These are phyloP conservation scores for Matsumurasca onukii DNA, from an alignment of 1,140 invertebrate species.

Conservation along the genomic window DNA sequence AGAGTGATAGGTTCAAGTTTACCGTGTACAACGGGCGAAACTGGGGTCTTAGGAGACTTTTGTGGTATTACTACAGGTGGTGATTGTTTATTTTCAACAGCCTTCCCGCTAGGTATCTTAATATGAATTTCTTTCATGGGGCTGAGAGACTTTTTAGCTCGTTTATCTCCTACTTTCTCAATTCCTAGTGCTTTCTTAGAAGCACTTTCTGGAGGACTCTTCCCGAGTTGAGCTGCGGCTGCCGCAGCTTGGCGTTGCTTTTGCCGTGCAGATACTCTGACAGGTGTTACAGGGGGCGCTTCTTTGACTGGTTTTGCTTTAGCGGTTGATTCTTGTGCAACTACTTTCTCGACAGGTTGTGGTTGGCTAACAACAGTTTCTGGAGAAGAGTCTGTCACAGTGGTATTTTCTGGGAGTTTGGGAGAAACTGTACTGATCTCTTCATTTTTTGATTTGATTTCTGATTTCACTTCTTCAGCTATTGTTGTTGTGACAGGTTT, in stretches of 20 bases:
- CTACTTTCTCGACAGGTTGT: too few species aligned
- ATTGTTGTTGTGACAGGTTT: too few species aligned
- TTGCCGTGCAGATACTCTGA: slow-evolving; percentile 5
- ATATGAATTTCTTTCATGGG: slow-evolving; percentile 5
- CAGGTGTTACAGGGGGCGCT: not conserved
- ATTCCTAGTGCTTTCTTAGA: not conserved
- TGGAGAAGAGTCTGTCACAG: too few species aligned
- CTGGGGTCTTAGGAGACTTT: not conserved
- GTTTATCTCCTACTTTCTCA: not conserved
- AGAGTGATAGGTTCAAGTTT: slow-evolving; percentile 37
- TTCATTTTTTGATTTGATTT: too few species aligned
- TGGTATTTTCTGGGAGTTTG: too few species aligned
- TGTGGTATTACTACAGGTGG: not conserved
- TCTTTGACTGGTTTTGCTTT: slow-evolving; percentile 2
- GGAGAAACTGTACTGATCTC: too few species aligned
- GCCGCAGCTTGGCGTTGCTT: slow-evolving; percentile 14
- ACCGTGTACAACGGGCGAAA: not conserved
- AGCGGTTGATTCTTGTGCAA: too few species aligned
- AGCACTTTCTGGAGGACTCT: not conserved
- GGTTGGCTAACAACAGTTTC: too few species aligned
- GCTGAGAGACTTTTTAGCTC: slow-evolving; percentile 12
- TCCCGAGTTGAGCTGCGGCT: not conserved
- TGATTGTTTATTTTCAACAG: not conserved
- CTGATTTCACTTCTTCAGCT: too few species aligned
- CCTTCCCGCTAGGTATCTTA: not conserved